Evolutionary conservation across 1,140 invertebrate genomes (phyloP).

Genomic region (Cyphomyrmex costatus): DNA sequence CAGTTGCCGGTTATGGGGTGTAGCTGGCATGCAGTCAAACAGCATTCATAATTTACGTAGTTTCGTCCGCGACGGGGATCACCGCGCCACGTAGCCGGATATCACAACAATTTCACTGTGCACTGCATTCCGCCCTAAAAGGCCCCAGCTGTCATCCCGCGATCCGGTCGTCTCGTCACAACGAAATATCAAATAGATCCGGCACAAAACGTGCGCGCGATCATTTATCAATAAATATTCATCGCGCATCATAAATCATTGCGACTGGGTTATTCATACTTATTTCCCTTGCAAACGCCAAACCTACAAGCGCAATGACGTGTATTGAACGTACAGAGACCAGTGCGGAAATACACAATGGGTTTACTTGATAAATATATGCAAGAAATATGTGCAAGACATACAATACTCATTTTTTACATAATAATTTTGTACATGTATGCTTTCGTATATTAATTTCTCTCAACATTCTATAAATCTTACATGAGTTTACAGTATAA

Average conservation of each 20-base stretch:
- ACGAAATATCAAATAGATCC: constrained; percentile 59
- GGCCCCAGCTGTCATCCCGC: constrained; percentile 38
- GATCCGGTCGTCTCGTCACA: constrained; percentile 32
- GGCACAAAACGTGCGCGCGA: constrained; percentile 32
- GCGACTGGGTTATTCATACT: constrained; percentile 50
- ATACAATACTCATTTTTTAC: not conserved
- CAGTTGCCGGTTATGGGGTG: constrained; percentile 77
- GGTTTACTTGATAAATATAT: constrained; percentile 31
- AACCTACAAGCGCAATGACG: constrained; percentile 47
- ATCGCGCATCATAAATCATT: constrained; percentile 57
- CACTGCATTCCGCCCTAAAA: constrained; percentile 53
- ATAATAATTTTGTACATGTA: not conserved
- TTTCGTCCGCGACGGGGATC: constrained; percentile 76
- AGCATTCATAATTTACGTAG: constrained; percentile 84
- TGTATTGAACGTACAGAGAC: constrained; percentile 43
- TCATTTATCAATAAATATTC: constrained; percentile 64
- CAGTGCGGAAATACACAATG: constrained; percentile 1
- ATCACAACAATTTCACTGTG: constrained; percentile 78
- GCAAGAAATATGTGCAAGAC: not conserved
- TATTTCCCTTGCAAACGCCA: constrained; percentile 42
- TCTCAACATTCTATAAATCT: not conserved
- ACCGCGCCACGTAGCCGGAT: constrained; percentile 59
- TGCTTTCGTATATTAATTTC: not conserved
- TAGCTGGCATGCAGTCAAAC: constrained; percentile 84
- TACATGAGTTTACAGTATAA: not conserved